Percentiles rank a stretch among this genome's conserved stretches.
phyloP scores from a whole-genome alignment of 1,140 invertebrate genomes.

The Periplaneta americana region DNA sequence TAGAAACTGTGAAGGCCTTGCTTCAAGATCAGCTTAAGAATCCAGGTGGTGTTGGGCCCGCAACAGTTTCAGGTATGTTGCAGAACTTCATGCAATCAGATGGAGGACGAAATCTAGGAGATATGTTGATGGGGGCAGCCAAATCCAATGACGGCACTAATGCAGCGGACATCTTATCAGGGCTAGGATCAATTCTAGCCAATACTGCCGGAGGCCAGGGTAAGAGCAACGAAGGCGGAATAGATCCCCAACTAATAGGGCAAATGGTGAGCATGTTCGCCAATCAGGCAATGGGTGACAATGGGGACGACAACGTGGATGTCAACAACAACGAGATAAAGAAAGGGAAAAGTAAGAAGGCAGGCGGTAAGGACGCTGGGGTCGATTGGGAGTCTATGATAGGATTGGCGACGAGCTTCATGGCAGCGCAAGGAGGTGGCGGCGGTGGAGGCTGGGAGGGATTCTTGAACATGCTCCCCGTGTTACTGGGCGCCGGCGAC shows the following conservation, averaged over 20 bases:
- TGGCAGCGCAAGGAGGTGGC: background rate
- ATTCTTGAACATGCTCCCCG: constrained; percentile 4
- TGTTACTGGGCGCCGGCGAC: background rate
- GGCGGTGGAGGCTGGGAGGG: background rate
- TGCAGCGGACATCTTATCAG: constrained; percentile 4
- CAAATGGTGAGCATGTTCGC: constrained; percentile 14
- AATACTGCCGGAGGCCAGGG: background rate
- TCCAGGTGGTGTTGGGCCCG: constrained; percentile 7
- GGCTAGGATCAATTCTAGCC: constrained; percentile 6
- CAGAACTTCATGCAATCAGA: constrained; percentile 18
- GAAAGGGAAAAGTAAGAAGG: background rate
- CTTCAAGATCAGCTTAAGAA: constrained; percentile 25
- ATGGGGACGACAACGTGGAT: constrained; percentile 2
- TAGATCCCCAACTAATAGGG: constrained; percentile 3
- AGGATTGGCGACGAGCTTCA: constrained; percentile 2
- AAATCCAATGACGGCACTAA: background rate
- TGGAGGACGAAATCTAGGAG: constrained; percentile 5
- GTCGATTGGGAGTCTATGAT: constrained; percentile 11
- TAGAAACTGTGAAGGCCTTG: constrained; percentile 27
- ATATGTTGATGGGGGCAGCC: background rate
- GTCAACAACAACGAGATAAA: constrained; percentile 12
- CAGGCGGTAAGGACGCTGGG: background rate
- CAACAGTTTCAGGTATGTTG: constrained; percentile 15
- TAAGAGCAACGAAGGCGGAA: background rate
- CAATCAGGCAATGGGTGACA: background rate